A percentile compares a stretch with the other conserved stretches of the same genome.
These are phyloP conservation scores for Athene cunicularia DNA, from an alignment of 2,113 vertebrate genomes.

Conservation along the genomic window DNA sequence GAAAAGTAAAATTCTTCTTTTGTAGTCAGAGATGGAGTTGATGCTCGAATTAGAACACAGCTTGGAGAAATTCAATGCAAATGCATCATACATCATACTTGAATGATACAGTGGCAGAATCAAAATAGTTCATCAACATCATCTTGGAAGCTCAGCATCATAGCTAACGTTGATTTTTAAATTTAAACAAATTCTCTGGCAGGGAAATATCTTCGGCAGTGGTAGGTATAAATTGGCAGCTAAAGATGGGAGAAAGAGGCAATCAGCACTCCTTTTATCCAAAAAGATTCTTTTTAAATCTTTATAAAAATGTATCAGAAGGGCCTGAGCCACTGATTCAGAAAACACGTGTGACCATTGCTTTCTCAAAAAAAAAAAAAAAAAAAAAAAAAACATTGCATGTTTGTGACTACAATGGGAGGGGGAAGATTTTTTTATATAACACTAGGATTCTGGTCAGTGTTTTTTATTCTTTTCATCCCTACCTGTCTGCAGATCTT, in stretches of 20 bases:
- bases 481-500: not conserved
- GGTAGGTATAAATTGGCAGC: not conserved
- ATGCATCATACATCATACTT: not conserved
- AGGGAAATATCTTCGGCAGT: not conserved
- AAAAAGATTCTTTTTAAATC: not conserved
- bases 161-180: not conserved
- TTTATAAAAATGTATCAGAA: not conserved
- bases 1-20: not conserved
- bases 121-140: not conserved
- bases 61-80: not conserved
- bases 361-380: not conserved
- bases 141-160: not conserved
- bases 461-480: not conserved
- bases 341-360: not conserved
- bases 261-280: not conserved
- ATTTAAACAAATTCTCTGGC: not conserved
- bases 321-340: not conserved
- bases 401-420: not conserved
- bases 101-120: not conserved
- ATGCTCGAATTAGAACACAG: not conserved
- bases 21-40: not conserved
- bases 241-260: not conserved
- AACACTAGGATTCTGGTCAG: not conserved
- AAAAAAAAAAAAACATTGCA: not conserved
- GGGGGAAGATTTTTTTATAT: rapidly evolving